phyloP scores from a whole-genome alignment of 2,797 vertebrate genomes.

The Adrianichthys oophorus region DNA sequence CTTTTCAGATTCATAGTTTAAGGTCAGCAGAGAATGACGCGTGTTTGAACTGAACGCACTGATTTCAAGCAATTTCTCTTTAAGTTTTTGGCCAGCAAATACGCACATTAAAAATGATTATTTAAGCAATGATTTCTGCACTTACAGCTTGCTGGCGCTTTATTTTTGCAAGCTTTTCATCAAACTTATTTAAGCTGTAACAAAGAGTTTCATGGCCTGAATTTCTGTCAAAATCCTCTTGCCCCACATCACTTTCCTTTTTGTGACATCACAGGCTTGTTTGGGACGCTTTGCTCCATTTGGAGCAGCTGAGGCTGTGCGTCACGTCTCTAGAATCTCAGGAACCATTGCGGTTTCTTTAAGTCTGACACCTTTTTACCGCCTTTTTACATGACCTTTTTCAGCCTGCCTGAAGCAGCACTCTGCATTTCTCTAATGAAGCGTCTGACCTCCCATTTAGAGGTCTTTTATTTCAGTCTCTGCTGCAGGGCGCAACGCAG shows the following conservation, averaged over 20 bases:
- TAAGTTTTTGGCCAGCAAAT: no score
- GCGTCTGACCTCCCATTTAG: conserved; percentile 61
- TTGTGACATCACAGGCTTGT: conserved; percentile 30
- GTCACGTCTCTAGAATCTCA: conserved; percentile 28
- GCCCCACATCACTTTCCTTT: conserved; percentile 31
- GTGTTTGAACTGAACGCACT: conserved; percentile 25
- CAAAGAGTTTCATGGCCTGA: conserved; percentile 13
- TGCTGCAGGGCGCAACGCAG: conserved; percentile 43
- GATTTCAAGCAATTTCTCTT: no score
- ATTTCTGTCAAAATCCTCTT: conserved; percentile 39
- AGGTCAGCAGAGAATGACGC: conserved; percentile 42
- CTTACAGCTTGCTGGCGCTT: no score
- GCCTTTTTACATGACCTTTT: conserved; percentile 18
- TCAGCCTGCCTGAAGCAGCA: conserved; percentile 35
- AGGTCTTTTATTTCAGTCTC: conserved; percentile 53
- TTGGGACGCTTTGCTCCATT: conserved; percentile 43
- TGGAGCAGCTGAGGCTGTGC: conserved; percentile 6
- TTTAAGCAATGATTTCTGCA: no score
- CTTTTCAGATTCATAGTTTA: conserved; percentile 45
- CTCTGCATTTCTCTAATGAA: conserved; percentile 65
- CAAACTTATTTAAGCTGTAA: conserved; percentile 35
- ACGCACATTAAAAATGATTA: no score
- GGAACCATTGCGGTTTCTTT: conserved; percentile 36
- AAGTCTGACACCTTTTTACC: conserved; percentile 25
- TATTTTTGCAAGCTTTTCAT: no score